Percentiles rank a stretch among this genome's conserved stretches.
These are phyloP conservation scores for Oreocharis arfaki DNA, from an alignment of 2,113 vertebrate genomes.

Conservation along the genomic window DNA sequence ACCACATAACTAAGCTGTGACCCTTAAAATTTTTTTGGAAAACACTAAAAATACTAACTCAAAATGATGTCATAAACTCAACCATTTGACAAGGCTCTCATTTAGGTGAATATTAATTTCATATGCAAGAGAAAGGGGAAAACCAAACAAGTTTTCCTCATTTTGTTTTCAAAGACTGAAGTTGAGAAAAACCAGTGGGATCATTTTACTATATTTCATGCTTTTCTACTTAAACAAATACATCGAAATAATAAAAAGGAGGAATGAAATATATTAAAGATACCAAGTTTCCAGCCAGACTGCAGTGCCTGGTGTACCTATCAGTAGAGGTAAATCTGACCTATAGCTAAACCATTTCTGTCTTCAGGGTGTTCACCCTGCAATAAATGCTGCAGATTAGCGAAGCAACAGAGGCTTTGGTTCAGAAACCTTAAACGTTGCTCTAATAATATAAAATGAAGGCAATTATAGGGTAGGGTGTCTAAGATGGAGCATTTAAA, in stretches of 20 bases:
- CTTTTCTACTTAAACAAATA: neutral
- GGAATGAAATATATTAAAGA: neutral
- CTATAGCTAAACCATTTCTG: neutral
- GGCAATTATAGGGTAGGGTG: neutral
- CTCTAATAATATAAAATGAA: neutral
- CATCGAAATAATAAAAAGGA: neutral
- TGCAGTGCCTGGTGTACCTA: neutral
- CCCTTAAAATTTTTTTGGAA: neutral
- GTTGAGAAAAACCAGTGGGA: neutral
- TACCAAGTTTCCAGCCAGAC: neutral
- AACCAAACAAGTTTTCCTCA: neutral
- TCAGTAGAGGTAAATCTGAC: neutral
- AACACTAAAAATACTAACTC: neutral
- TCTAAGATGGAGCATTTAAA: neutral
- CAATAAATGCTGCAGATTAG: neutral
- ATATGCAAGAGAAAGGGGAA: neutral
- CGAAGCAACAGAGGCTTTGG: neutral
- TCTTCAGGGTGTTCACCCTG: neutral
- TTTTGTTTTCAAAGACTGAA: neutral
- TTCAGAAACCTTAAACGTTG: fast-evolving
- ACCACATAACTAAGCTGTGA: neutral
- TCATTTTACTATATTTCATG: neutral
- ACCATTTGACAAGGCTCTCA: neutral
- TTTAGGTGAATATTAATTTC: neutral
- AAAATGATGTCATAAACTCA: neutral